These are phyloP conservation scores for Tenebrosternarchus preto DNA, from an alignment of 2,113 vertebrate genomes.

Conservation along the genomic window DNA sequence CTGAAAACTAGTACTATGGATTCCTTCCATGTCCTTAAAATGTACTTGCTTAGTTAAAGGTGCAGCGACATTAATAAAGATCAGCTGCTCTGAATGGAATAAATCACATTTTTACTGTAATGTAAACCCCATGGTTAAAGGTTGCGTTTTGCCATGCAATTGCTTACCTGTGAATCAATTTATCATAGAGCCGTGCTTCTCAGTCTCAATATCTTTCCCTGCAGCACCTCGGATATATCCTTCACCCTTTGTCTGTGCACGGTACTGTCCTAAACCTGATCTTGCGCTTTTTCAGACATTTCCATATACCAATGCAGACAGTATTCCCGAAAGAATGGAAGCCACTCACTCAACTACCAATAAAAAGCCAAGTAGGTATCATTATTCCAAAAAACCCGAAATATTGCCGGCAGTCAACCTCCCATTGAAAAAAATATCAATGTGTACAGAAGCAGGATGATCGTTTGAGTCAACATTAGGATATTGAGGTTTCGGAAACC, in stretches of 20 bases:
- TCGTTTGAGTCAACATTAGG: constrained; percentile 80
- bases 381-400: constrained; percentile 73
- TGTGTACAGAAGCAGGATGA: constrained; percentile 64
- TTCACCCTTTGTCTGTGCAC: constrained; percentile 98
- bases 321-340: constrained; percentile 99
- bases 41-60: constrained; percentile 61
- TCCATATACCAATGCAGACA: constrained; percentile 90
- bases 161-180: constrained; percentile 98
- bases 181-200: constrained; percentile 90
- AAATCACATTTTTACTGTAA: constrained; percentile 83
- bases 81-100: constrained; percentile 79
- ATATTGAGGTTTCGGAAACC: constrained; percentile 82
- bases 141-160: constrained; percentile 90
- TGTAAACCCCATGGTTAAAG: constrained; percentile 85
- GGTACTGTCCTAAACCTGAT: constrained; percentile 97
- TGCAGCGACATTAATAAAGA: constrained; percentile 79
- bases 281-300: constrained; percentile 96
- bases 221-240: constrained; percentile 88
- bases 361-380: constrained; percentile 89
- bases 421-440: constrained; percentile 67
- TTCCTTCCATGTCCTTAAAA: constrained; percentile 56
- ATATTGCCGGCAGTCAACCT: constrained; percentile 80
- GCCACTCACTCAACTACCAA: constrained; percentile 95
- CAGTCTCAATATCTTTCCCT: constrained; percentile 83
- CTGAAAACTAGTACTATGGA: constrained; percentile 57